Base-by-base conservation (phyloP, 2,888 invertebrate species). In the Dendrolimus pini region DNA sequence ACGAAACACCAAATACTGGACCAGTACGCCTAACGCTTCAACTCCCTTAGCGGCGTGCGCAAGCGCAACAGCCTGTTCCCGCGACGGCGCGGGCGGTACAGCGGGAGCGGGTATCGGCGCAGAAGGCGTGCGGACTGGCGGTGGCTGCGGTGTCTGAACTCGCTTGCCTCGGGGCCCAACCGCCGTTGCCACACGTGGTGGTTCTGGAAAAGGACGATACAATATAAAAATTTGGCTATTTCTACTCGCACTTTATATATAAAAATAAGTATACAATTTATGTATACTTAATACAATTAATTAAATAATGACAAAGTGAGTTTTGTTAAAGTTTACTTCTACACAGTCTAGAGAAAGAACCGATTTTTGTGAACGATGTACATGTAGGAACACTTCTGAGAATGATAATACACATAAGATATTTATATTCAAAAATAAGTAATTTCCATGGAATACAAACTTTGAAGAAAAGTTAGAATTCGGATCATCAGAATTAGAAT, bases 1-100 rank as follows among this genome's bases (percentile, higher is more conserved):
- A 82, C 94, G 93, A 80, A 93, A 93, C 71, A 95, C 95, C 78
- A 97, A 93, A 87, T 97, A 96, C 82, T 97, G 95, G 68, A 97
- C 94, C 65, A 97, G 93, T 65, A 96, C 94, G 62, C 96, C 95
- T 72, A 98, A 92, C 54, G 96, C 97, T 83, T 97, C 95, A 58
- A 96, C 93, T 59, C 95, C 94, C 69, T 93, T 93, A 55, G 94
- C 86, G 56, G 91, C 89, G 65, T 92, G 92, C 62, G 91, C 88
- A 30, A 92, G 81, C 55, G 90, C 85, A 10, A 74, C 77, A 9
- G 82, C 72, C 65, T 89, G 86, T 60, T 85, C 83, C 42, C 74
- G 75, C 13, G 79, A 77, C 56, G 74, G 74, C 41, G 72, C 67
- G 63, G 72, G 66, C 59, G 64, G 58, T 60, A 64, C 62, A 55